A percentile compares a stretch with the other conserved stretches of the same genome.
phyloP scores from a whole-genome alignment of 2,888 invertebrate species.

The Dysmachus trigonus region DNA sequence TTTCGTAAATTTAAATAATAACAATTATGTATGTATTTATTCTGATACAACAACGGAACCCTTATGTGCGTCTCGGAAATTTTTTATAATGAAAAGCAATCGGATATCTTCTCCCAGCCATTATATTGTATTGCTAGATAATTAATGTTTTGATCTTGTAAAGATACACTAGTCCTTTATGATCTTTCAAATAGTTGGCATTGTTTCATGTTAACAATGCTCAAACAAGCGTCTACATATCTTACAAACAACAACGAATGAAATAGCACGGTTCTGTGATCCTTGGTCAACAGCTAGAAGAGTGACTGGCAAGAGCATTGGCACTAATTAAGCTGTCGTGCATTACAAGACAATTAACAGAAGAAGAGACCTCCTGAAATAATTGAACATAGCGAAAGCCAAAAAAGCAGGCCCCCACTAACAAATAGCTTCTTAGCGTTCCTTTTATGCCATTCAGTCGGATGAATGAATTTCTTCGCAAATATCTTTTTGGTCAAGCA shows the following conservation, averaged over 20 bases:
- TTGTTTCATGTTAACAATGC: neutral
- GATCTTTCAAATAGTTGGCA: neutral
- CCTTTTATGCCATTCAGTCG: neutral
- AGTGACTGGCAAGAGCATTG: neutral
- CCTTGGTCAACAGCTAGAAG: neutral
- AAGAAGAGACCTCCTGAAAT: slow-evolving; percentile 10
- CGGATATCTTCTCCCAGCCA: neutral
- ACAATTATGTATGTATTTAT: too few relatives aligned
- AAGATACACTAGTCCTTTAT: neutral
- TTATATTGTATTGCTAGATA: neutral
- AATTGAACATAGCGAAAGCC: neutral
- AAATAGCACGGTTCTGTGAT: neutral
- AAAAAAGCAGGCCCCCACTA: neutral
- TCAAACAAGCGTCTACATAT: neutral
- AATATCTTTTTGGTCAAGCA: neutral
- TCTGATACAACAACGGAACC: too few relatives aligned
- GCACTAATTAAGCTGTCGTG: slow-evolving; percentile 1
- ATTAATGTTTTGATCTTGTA: neutral
- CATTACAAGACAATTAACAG: slow-evolving; percentile 23
- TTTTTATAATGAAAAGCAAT: too few relatives aligned
- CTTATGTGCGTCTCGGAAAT: too few relatives aligned
- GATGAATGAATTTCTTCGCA: slow-evolving; percentile 2
- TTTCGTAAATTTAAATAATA: too few relatives aligned
- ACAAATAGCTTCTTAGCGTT: neutral
- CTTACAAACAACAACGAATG: neutral